phyloP scores from a whole-genome alignment of 2,113 vertebrate species.

The Dunckerocampus dactyliophorus region DNA sequence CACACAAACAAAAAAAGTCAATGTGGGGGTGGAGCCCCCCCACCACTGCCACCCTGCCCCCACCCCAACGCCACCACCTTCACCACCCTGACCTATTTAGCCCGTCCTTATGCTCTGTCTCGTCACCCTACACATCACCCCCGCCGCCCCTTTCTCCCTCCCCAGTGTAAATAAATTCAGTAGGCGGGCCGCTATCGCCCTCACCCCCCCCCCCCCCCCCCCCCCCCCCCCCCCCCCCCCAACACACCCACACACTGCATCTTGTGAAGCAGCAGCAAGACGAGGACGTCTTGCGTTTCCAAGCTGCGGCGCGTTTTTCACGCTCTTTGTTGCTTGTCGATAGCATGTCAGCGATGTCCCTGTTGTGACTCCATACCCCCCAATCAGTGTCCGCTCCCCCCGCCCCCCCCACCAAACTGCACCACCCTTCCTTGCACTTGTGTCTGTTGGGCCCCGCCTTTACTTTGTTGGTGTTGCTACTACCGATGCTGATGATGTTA shows the following conservation, averaged over 20 bases:
- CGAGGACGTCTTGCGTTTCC: slow-evolving; percentile 27
- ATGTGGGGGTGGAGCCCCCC: slow-evolving; percentile 38
- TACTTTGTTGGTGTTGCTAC: slow-evolving; percentile 79
- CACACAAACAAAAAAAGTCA: slow-evolving; percentile 33
- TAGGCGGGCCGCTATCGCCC: slow-evolving; percentile 8
- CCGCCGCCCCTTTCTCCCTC: neutral
- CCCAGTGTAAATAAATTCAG: slow-evolving; percentile 76
- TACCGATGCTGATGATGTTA: slow-evolving; percentile 73
- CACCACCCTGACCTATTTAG: neutral
- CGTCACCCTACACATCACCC: neutral
- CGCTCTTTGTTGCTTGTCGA: slow-evolving; percentile 74
- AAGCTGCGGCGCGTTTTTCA: slow-evolving; percentile 36
- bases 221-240: too few species aligned
- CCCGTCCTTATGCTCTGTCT: neutral
- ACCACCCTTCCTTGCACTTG: slow-evolving; percentile 54
- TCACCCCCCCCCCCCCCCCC: too few species aligned
- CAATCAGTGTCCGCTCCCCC: neutral
- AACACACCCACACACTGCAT: too few species aligned
- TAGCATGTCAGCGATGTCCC: slow-evolving; percentile 81
- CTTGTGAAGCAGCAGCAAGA: slow-evolving; percentile 45
- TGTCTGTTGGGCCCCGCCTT: slow-evolving; percentile 75
- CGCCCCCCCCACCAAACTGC: neutral
- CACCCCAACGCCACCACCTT: neutral
- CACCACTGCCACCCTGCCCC: neutral
- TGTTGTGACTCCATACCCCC: slow-evolving; percentile 70